Percentiles rank a stretch among this genome's conserved stretches.
Evolutionary conservation across 2,888 invertebrate species (phyloP).

Genomic region (Hyppa rectilinea): DNA sequence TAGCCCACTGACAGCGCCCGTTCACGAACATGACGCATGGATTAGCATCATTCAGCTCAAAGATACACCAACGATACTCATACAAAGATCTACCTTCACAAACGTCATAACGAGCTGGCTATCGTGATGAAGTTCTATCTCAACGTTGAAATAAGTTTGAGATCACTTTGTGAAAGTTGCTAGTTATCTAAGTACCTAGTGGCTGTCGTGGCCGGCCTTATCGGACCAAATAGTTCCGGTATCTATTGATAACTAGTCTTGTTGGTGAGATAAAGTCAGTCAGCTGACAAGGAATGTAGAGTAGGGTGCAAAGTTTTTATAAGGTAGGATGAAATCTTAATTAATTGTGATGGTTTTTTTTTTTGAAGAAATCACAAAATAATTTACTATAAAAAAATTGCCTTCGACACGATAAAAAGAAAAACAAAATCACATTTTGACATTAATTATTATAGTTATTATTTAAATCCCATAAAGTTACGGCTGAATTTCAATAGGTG

Average conservation of each 20-base stretch:
- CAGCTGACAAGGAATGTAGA: not conserved
- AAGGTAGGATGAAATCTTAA: slow-evolving; percentile 6
- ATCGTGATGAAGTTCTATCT: slow-evolving; percentile 52
- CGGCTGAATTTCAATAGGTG: not conserved
- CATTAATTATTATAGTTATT: not conserved
- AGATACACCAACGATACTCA: too few species aligned
- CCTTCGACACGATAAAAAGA: too few species aligned
- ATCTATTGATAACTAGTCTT: slow-evolving; percentile 45
- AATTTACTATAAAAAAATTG: not conserved
- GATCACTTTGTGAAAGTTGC: slow-evolving; percentile 58
- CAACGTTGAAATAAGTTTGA: slow-evolving; percentile 44
- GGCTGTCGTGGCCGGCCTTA: slow-evolving; percentile 37
- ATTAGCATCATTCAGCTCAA: too few species aligned
- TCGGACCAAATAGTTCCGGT: slow-evolving; percentile 38
- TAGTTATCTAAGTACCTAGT: slow-evolving; percentile 49
- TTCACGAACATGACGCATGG: too few species aligned
- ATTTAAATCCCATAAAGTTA: not conserved
- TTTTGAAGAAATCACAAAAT: not conserved
- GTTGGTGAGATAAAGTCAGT: slow-evolving; percentile 39
- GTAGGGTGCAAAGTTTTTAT: slow-evolving; percentile 13
- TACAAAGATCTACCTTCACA: slow-evolving; percentile 27
- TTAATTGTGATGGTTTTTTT: not conserved
- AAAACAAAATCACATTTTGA: not conserved
- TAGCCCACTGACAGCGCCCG: too few species aligned
- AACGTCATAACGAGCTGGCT: slow-evolving; percentile 12